phyloP scores from a whole-genome alignment of 1,140 invertebrate genomes.

The Drosophila ficusphila region DNA sequence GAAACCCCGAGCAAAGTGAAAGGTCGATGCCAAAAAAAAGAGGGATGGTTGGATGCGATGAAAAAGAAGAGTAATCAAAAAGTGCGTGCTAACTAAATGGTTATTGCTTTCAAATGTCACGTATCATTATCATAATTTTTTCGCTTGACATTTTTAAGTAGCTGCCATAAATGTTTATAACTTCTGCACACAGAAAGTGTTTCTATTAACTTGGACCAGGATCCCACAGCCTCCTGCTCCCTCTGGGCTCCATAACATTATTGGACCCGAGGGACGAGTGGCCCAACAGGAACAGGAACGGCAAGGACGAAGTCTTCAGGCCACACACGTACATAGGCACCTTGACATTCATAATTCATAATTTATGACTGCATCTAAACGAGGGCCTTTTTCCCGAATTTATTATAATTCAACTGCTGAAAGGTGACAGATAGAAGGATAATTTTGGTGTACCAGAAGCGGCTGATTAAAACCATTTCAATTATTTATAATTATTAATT shows the following conservation, averaged over 20 bases:
- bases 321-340: constrained; percentile 54
- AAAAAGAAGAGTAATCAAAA: constrained; percentile 67
- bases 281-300: neutral
- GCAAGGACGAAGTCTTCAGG: neutral
- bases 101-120: constrained; percentile 82
- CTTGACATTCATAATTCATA: constrained; percentile 74
- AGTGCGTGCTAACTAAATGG: constrained; percentile 81
- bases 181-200: constrained; percentile 53
- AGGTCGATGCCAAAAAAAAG: neutral
- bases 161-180: constrained; percentile 82
- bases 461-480: constrained; percentile 52
- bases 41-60: constrained; percentile 11
- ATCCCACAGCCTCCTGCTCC: neutral
- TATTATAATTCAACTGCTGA: constrained; percentile 25
- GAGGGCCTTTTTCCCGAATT: constrained; percentile 32
- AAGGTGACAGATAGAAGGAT: constrained; percentile 10
- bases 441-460: constrained; percentile 37
- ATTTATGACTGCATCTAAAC: constrained; percentile 66
- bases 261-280: constrained; percentile 64
- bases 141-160: constrained; percentile 81
- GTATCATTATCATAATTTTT: constrained; percentile 83
- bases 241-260: constrained; percentile 57
- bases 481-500: no score
- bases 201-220: constrained; percentile 68
- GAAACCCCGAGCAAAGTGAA: constrained; percentile 5